A percentile compares a stretch with the other conserved stretches of the same genome.
Conservation (phyloP, 2,797 vertebrate genomes). For the Anas acuta region DNA sequence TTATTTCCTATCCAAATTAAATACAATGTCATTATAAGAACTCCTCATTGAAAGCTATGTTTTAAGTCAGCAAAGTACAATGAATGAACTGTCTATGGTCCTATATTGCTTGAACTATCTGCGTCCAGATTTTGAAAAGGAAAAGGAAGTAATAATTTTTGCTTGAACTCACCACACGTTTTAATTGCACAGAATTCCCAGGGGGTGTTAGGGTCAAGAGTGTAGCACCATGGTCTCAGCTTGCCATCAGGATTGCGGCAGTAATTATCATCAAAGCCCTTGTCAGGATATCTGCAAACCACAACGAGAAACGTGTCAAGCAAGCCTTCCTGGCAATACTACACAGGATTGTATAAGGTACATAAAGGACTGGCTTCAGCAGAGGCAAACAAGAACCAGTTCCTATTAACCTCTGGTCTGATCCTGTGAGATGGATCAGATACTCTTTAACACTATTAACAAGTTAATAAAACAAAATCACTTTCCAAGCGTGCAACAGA, state of each 20-base stretch:
- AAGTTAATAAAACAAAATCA: neutral
- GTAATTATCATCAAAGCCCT: conserved; percentile 98
- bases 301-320: conserved; percentile 73
- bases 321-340: conserved; percentile 63
- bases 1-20: neutral
- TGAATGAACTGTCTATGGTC: conserved; percentile 54
- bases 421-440: neutral
- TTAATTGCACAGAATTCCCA: conserved; percentile 99
- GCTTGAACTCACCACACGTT: conserved; percentile 89
- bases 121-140: conserved; percentile 69
- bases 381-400: neutral
- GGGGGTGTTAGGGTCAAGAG: conserved; percentile 90
- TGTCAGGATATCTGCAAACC: conserved; percentile 91
- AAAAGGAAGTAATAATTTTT: conserved; percentile 86
- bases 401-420: neutral
- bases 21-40: neutral
- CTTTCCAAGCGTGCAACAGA: neutral
- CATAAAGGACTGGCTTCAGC: neutral
- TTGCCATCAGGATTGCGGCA: conserved; percentile 97
- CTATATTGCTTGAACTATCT: conserved; percentile 61
- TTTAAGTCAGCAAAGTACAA: conserved; percentile 1
- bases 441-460: neutral
- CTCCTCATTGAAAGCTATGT: neutral
- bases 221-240: conserved; percentile 96
- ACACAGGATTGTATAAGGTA: neutral